These are phyloP conservation scores for Drosophila demipolita DNA, from an alignment of 2,888 invertebrate genomes.

Conservation along the genomic window DNA sequence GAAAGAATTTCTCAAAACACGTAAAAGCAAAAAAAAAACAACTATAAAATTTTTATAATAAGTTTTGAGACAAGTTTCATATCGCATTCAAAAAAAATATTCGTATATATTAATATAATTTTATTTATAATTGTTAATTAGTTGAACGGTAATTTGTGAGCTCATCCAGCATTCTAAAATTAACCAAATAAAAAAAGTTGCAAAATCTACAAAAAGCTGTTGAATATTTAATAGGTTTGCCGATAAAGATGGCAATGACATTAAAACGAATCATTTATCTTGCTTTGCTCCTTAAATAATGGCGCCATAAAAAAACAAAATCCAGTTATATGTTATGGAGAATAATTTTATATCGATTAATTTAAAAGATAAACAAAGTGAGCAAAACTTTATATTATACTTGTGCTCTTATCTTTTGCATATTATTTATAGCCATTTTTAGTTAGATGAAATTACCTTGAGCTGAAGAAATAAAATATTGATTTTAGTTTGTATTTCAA, in stretches of 20 bases:
- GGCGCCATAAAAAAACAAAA: constrained; percentile 7
- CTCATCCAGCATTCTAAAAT: constrained; percentile 67
- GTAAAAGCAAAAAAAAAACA: constrained; percentile 15
- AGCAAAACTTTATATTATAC: constrained; percentile 19
- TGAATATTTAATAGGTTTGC: constrained; percentile 50
- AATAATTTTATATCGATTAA: constrained; percentile 2
- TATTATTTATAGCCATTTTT: neutral
- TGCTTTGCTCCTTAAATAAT: neutral
- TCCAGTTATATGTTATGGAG: constrained; percentile 35
- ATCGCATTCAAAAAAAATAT: constrained; percentile 33
- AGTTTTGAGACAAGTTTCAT: constrained; percentile 31
- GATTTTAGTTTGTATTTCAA: neutral
- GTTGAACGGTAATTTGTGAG: constrained; percentile 51
- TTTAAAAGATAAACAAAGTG: constrained; percentile 18
- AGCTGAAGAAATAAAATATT: neutral
- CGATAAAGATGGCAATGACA: constrained; percentile 46
- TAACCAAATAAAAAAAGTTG: neutral
- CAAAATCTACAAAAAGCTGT: constrained; percentile 15
- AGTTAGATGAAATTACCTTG: neutral
- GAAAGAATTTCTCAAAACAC: constrained; percentile 61
- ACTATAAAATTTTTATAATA: constrained; percentile 5
- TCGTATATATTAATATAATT: constrained; percentile 20
- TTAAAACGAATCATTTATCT: constrained; percentile 1
- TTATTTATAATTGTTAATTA: constrained; percentile 19
- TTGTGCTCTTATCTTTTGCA: constrained; percentile 9